phyloP scores from a whole-genome alignment of 2,113 vertebrate genomes.

The cat (Felis catus) region DNA sequence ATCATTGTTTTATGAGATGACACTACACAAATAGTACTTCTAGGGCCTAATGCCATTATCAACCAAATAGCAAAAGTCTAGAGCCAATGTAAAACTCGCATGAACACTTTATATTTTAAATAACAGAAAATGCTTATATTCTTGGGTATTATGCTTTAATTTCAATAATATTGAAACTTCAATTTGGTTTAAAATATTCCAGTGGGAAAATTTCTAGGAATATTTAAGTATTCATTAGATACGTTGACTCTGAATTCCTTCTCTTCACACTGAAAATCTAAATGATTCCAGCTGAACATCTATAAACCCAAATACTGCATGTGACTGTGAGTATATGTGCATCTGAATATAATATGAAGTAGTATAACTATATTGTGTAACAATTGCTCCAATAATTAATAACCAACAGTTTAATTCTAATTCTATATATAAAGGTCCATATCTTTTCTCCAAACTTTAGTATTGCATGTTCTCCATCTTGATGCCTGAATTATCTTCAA shows the following conservation, averaged over 20 bases:
- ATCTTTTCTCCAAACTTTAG: background rate
- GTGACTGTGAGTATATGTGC: fast-evolving
- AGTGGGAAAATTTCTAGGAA: background rate
- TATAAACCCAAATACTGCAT: background rate
- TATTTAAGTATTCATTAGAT: background rate
- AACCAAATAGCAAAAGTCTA: background rate
- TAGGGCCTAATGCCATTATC: background rate
- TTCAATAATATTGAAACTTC: conserved; percentile 21
- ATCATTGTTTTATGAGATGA: background rate
- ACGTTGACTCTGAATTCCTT: background rate
- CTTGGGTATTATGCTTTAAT: background rate
- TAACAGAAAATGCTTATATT: background rate
- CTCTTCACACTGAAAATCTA: background rate
- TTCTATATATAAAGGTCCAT: background rate
- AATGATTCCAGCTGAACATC: background rate
- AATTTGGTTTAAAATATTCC: conserved; percentile 28
- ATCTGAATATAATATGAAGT: background rate
- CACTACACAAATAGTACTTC: background rate
- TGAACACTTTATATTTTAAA: conserved; percentile 12
- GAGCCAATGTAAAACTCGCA: background rate
- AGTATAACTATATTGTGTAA: background rate
- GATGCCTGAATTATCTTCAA: background rate
- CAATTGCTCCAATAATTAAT: background rate
- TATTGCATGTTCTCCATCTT: background rate
- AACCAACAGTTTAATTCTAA: background rate